These are phyloP conservation scores for Fragum fragum DNA, from an alignment of 2,888 invertebrate genomes.

Conservation along the genomic window DNA sequence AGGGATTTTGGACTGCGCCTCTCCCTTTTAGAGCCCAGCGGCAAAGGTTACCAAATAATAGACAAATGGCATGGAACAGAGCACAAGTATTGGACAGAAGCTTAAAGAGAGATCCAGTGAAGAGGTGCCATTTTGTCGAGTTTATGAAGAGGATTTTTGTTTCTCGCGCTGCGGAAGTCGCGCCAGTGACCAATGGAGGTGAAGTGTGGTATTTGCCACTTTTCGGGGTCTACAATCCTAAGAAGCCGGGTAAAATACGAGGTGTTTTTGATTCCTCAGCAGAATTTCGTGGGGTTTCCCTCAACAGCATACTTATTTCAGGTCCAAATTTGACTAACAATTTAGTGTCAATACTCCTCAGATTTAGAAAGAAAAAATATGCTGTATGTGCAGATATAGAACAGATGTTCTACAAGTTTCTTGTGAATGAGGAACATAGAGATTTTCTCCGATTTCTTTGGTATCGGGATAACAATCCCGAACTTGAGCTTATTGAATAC, in stretches of 20 bases:
- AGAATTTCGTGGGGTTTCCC: constrained; percentile 45
- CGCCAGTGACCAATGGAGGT: constrained; percentile 33
- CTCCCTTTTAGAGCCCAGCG: constrained; percentile 44
- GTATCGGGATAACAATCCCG: constrained; percentile 51
- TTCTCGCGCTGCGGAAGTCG: constrained; percentile 55
- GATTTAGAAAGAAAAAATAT: constrained; percentile 43
- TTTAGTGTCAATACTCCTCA: constrained; percentile 56
- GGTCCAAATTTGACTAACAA: constrained; percentile 63
- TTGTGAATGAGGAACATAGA: constrained; percentile 45
- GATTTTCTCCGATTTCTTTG: constrained; percentile 62
- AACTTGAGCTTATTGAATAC: constrained; percentile 41
- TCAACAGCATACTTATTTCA: constrained; percentile 55
- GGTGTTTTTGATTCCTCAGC: constrained; percentile 63
- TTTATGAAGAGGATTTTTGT: constrained; percentile 63
- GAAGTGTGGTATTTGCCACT: constrained; percentile 68
- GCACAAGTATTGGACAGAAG: constrained; percentile 35
- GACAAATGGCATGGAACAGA: constrained; percentile 37
- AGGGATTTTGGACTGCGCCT: constrained; percentile 49
- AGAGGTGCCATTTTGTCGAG: constrained; percentile 41
- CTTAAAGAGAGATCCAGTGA: constrained; percentile 40
- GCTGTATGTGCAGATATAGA: constrained; percentile 59
- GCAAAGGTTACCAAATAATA: constrained; percentile 52
- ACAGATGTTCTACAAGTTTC: constrained; percentile 67
- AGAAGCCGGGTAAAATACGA: constrained; percentile 36
- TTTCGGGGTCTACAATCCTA: constrained; percentile 59